Conservation (phyloP, 2,888 invertebrate genomes). For the Ochropacha duplaris region DNA sequence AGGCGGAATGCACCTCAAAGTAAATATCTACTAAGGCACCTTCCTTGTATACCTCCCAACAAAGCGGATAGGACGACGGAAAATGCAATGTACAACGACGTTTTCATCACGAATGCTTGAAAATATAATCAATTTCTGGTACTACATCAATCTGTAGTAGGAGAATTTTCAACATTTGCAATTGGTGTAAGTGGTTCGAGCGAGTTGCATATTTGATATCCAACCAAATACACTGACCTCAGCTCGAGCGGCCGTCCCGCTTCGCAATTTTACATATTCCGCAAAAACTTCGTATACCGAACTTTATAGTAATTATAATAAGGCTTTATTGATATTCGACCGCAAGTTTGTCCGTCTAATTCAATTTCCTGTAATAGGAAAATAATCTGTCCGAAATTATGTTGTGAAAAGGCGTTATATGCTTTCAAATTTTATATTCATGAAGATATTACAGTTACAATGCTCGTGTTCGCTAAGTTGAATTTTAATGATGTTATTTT, state of each 20-base stretch:
- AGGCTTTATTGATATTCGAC: conserved; percentile 4
- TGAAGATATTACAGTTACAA: neutral
- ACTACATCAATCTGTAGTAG: conserved; percentile 2
- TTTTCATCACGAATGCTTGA: neutral
- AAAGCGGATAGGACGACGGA: neutral
- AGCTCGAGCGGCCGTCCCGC: conserved; percentile 16
- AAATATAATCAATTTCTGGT: neutral
- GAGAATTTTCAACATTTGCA: conserved; percentile 45
- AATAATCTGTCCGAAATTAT: conserved; percentile 35
- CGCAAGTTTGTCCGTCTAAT: conserved; percentile 26
- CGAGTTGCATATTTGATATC: conserved; percentile 59
- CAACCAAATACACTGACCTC: conserved; percentile 35
- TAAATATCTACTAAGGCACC: neutral
- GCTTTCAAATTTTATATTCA: conserved; percentile 7
- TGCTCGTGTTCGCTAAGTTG: neutral
- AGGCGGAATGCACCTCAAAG: conserved; percentile 4
- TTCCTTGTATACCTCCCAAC: too few species aligned
- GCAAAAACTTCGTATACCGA: conserved; percentile 13
- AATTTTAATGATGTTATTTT: neutral
- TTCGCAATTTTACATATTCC: conserved; percentile 16
- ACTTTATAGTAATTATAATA: conserved; percentile 18
- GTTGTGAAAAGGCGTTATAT: conserved; percentile 24
- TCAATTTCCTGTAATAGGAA: conserved; percentile 39
- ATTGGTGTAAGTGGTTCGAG: conserved; percentile 57
- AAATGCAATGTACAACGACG: neutral